Conservation (phyloP, 92 coral and sea anemone species). For the Epizoanthus fatuus region DNA sequence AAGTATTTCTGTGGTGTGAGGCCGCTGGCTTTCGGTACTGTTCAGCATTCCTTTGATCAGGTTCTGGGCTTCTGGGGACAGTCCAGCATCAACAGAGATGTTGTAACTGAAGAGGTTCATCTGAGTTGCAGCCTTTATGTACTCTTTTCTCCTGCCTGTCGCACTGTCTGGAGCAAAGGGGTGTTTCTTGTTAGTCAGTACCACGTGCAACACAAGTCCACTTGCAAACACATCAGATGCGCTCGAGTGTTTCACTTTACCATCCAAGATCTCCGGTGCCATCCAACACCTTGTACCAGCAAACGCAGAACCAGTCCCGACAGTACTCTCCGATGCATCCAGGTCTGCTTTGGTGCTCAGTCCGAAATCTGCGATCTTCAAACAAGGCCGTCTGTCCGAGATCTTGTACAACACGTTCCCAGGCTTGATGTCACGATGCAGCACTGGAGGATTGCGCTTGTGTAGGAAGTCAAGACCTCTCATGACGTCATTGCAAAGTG, state of each 20-base stretch:
- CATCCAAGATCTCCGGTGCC: neutral
- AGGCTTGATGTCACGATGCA: too few relatives aligned
- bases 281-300: neutral
- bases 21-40: neutral
- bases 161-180: neutral
- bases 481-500: too few relatives aligned
- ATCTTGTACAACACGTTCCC: too few relatives aligned
- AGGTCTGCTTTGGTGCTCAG: too few relatives aligned
- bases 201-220: constrained; percentile 11
- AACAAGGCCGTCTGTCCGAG: too few relatives aligned
- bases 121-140: neutral
- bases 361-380: too few relatives aligned
- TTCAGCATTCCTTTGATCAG: neutral
- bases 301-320: neutral
- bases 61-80: neutral
- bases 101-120: neutral
- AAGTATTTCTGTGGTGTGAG: neutral
- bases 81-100: neutral
- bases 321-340: neutral
- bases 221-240: neutral
- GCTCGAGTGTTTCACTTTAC: neutral
- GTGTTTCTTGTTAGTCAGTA: neutral
- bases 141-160: too few relatives aligned
- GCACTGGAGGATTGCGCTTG: too few relatives aligned
- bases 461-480: too few relatives aligned